Conservation (phyloP, 2,797 vertebrate species). For the Octomys mimax region DNA sequence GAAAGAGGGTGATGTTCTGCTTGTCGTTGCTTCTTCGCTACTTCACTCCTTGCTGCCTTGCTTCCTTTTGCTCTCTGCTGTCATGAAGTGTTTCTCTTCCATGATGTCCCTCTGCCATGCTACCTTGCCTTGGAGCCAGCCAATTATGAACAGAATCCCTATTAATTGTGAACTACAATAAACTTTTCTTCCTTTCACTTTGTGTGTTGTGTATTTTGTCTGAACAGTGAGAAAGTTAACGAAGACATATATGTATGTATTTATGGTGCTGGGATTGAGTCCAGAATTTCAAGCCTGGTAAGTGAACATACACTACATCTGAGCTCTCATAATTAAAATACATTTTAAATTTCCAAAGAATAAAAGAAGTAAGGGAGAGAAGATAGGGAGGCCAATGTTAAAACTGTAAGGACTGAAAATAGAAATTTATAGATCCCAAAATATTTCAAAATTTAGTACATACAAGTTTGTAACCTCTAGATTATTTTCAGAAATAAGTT, state of each 20-base stretch:
- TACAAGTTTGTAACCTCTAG: background rate
- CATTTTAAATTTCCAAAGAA: background rate
- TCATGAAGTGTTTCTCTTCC: background rate
- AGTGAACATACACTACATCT: background rate
- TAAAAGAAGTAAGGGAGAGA: background rate
- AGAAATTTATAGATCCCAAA: background rate
- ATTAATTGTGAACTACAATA: background rate
- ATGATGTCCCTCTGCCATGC: background rate
- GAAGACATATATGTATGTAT: background rate
- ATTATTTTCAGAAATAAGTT: conserved; percentile 57
- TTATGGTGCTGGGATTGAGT: background rate
- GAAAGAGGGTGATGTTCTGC: background rate
- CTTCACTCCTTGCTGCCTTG: background rate
- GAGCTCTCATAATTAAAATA: background rate
- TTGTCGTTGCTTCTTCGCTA: background rate
- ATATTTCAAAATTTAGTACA: conserved; percentile 24
- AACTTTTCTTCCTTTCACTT: background rate
- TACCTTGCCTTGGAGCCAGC: background rate
- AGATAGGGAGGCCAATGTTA: background rate
- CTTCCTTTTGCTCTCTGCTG: background rate
- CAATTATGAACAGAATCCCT: background rate
- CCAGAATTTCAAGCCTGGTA: background rate
- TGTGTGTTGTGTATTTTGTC: background rate
- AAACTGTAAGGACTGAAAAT: background rate
- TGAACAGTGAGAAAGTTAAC: background rate